Base-by-base conservation (phyloP, 2,797 vertebrate genomes). In the Aeoliscus strigatus region DNA sequence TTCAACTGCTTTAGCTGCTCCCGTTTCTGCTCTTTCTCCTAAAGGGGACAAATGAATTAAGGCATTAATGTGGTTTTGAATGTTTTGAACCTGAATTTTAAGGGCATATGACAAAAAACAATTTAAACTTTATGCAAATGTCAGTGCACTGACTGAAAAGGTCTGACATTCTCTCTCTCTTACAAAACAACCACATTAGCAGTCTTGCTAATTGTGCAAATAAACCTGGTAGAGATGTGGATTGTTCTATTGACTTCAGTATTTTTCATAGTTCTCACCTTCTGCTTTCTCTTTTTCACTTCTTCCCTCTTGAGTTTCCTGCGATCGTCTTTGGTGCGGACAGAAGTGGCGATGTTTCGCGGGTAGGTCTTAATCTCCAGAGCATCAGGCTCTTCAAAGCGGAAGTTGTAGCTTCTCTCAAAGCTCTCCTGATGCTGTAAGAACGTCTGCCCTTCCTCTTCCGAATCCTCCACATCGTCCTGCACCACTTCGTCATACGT, bases 1-100 rank as follows among this genome's bases (percentile, higher is more conserved):
- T 95, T 96, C 49, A 97, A 73, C 74, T 93, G 92, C 74, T 94
- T 94, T 64, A 97, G 77, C 64, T 96, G 91, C 70, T 93, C 88
- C 14, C 49, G 88, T 65, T 93, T 93, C 69, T 85, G 90, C 3
- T 86, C 87, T 47, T 90, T 94, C 52, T 93, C 92, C 92, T 94
- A 3, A 33, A 39, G 9, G 32, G n/a, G 16, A 4, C 2, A 2
- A 4, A 30, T 0, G 0, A 21, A 36, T 2, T 1, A 39, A 27
- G 3, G 6, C 9, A 14, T 27, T 2, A 27, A 6, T 21, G 18
- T 3, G 18, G 18, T 21, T 21, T n/a, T n/a, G n/a, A n/a, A n/a
- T n/a, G n/a, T n/a, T n/a, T n/a, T n/a, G n/a, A n/a, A n/a, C n/a
- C n/a, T n/a, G n/a, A n/a, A n/a, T n/a, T n/a, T n/a, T n/a, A n/a